A percentile compares a stretch with the other conserved stretches of the same genome.
Evolutionary conservation across 2,113 vertebrate species (phyloP).

Genomic region (Labrus mixtus): DNA sequence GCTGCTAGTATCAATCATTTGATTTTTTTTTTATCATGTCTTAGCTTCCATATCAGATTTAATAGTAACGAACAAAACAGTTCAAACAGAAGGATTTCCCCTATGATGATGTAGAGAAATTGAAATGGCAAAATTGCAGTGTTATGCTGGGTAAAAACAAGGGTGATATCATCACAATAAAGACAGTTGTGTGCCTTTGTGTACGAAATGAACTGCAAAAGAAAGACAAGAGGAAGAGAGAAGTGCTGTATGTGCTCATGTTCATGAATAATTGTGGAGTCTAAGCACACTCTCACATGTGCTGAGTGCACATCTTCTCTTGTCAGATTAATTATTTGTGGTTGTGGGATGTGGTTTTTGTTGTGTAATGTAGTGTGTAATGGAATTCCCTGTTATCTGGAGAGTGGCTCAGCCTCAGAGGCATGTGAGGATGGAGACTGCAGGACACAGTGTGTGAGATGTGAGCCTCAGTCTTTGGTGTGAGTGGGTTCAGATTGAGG

Average conservation of each 20-base stretch:
- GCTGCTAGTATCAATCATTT: not conserved
- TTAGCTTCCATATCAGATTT: not conserved
- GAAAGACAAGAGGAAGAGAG: conserved; percentile 2
- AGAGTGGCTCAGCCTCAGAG: conserved; percentile 49
- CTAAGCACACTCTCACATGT: conserved; percentile 26
- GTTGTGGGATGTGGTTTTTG: conserved; percentile 54
- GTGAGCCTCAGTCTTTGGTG: conserved; percentile 15
- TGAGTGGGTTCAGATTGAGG: conserved; percentile 40
- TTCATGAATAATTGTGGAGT: conserved; percentile 50
- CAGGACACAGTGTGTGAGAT: conserved; percentile 35
- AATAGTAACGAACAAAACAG: not conserved
- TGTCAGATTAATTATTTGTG: conserved; percentile 71
- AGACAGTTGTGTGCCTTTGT: not conserved
- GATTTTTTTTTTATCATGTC: too few species aligned
- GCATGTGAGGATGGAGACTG: conserved; percentile 28
- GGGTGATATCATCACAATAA: conserved; percentile 9
- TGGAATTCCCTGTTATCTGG: conserved; percentile 71
- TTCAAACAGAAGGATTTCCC: not conserved
- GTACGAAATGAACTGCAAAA: not conserved
- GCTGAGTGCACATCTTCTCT: conserved; percentile 58
- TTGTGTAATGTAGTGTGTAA: conserved; percentile 77
- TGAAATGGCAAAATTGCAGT: conserved; percentile 2
- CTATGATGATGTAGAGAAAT: not conserved
- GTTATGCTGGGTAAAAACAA: not conserved
- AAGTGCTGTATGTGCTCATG: not conserved